Conservation (phyloP, 2,888 invertebrate species). For the Penaeus monodon region DNA sequence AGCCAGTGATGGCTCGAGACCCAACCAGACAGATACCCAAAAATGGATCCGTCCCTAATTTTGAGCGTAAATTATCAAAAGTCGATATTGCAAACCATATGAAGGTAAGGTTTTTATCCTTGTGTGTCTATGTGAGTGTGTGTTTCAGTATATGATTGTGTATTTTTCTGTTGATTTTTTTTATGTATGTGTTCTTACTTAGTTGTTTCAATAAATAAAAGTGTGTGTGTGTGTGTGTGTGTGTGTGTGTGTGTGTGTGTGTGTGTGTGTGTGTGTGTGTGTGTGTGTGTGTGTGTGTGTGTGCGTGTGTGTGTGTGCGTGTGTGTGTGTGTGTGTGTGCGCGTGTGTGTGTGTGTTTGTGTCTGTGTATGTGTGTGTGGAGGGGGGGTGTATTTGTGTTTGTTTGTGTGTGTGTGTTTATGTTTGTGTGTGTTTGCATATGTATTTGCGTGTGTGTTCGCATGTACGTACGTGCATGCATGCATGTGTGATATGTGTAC, state of each 20-base stretch:
- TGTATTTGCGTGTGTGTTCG: no score
- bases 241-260: conserved; percentile 1
- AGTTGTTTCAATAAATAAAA: neutral
- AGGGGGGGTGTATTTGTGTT: no score
- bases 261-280: conserved; percentile 8
- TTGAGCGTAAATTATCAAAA: conserved; percentile 88
- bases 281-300: conserved; percentile 7
- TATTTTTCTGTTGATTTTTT: neutral
- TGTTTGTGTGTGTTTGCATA: no score
- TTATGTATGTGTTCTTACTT: neutral
- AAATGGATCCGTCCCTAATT: conserved; percentile 89
- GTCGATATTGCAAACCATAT: conserved; percentile 85
- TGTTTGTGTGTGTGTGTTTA: neutral
- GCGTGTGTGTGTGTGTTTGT: neutral
- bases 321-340: neutral
- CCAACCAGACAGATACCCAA: conserved; percentile 76
- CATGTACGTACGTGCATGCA: neutral
- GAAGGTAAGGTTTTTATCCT: conserved; percentile 41
- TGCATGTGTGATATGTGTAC: neutral
- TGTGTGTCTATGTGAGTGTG: neutral
- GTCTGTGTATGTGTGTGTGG: conserved; percentile 4
- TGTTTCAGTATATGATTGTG: neutral
- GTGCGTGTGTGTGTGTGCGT: neutral
- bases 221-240: neutral
- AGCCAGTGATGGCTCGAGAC: conserved; percentile 76